A percentile compares a stretch with the other conserved stretches of the same genome.
Evolutionary conservation across 2,797 vertebrate species (phyloP).

Genomic region (Champsocephalus gunnari): DNA sequence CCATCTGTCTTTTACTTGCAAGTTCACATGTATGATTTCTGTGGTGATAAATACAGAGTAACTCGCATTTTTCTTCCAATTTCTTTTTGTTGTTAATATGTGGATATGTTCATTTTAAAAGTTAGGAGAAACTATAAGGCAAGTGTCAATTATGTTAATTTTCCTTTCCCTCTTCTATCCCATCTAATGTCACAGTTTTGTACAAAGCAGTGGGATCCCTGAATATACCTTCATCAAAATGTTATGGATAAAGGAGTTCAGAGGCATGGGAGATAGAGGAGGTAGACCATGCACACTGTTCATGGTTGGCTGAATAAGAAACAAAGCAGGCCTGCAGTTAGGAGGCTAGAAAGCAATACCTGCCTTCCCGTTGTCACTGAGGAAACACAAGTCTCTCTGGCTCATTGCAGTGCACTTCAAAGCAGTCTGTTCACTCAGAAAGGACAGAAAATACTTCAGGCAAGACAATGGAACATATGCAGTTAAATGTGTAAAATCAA

Average conservation of each 20-base stretch:
- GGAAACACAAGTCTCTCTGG: slow-evolving; percentile 64
- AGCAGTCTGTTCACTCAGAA: slow-evolving; percentile 56
- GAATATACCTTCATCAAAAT: slow-evolving; percentile 58
- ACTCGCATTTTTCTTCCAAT: neutral
- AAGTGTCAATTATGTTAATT: slow-evolving; percentile 1
- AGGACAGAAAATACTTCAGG: slow-evolving; percentile 64
- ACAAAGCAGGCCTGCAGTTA: slow-evolving; percentile 66
- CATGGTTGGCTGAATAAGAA: slow-evolving; percentile 70
- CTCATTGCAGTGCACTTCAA: slow-evolving; percentile 59
- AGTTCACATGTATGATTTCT: slow-evolving; percentile 33
- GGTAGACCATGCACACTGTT: slow-evolving; percentile 46
- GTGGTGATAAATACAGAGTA: slow-evolving; percentile 13
- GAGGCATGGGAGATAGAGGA: slow-evolving; percentile 58
- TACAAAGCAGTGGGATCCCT: neutral
- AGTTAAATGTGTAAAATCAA: slow-evolving; percentile 67
- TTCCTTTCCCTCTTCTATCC: neutral
- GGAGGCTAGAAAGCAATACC: slow-evolving; percentile 58
- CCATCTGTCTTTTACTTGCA: slow-evolving; percentile 37
- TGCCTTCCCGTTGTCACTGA: slow-evolving; percentile 60
- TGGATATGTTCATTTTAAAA: slow-evolving; percentile 3
- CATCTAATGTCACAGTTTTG: slow-evolving; percentile 9
- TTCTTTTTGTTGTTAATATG: neutral
- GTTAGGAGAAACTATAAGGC: neutral
- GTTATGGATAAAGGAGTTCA: slow-evolving; percentile 53
- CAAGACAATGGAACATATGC: slow-evolving; percentile 60